These are phyloP conservation scores for Peromyscus maniculatus DNA, from an alignment of 2,113 vertebrate species.

Conservation along the genomic window DNA sequence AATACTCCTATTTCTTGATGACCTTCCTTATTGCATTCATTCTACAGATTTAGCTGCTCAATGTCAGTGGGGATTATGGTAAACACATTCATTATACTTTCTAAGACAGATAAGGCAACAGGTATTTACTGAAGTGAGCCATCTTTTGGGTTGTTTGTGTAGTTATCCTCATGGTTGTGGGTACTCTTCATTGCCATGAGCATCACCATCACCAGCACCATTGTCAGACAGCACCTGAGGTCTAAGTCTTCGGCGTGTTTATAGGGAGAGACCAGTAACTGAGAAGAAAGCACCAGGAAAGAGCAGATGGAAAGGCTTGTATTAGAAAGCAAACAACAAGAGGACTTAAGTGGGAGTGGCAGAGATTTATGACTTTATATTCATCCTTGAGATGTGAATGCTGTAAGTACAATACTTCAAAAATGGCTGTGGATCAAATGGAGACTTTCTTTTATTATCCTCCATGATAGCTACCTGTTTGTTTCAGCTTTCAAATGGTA, in stretches of 20 bases:
- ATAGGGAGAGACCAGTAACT: neutral
- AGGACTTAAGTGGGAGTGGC: neutral
- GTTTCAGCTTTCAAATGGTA: constrained; percentile 23
- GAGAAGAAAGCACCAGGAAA: constrained; percentile 45
- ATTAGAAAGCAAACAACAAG: constrained; percentile 12
- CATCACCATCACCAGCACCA: neutral
- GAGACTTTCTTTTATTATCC: constrained; percentile 4
- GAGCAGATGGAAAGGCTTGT: constrained; percentile 7
- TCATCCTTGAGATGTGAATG: constrained; percentile 4
- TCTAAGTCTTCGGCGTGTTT: neutral
- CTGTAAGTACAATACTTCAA: neutral
- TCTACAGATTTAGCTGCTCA: constrained; percentile 34
- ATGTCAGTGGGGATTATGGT: neutral
- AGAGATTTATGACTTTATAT: neutral
- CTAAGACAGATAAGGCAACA: constrained; percentile 1
- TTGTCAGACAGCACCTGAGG: neutral
- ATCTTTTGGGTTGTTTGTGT: neutral
- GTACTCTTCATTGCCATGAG: too few relatives aligned
- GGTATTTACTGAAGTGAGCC: neutral
- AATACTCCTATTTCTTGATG: constrained; percentile 5
- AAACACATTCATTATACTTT: constrained; percentile 22
- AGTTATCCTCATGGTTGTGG: neutral
- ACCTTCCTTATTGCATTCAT: constrained; percentile 54
- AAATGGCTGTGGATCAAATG: neutral
- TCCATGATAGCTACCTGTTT: neutral